Conservation (phyloP, 2,797 vertebrate genomes). For the Melopsittacus undulatus region DNA sequence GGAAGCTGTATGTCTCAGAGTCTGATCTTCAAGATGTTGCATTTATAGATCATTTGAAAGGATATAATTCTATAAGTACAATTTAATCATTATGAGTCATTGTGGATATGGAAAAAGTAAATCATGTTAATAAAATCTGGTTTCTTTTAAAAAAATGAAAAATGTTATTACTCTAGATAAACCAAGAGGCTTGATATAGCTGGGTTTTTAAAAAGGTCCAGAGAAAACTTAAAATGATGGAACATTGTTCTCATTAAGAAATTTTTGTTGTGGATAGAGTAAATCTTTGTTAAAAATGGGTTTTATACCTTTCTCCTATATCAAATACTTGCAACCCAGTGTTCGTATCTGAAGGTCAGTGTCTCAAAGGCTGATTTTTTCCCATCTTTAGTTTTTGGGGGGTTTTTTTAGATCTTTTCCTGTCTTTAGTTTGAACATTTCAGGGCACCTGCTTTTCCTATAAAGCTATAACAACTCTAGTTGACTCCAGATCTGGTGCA, state of each 20-base stretch:
- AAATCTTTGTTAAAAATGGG: background rate
- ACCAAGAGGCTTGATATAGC: background rate
- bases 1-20: background rate
- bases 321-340: background rate
- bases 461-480: background rate
- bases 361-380: background rate
- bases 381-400: background rate
- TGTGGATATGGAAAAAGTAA: conserved; percentile 63
- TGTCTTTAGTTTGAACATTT: background rate
- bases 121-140: conserved; percentile 68
- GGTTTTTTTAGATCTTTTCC: too few species aligned
- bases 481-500: background rate
- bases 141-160: conserved; percentile 63
- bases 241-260: background rate
- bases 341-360: background rate
- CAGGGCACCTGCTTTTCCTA: background rate
- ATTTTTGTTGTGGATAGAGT: background rate
- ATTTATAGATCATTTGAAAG: conserved; percentile 11
- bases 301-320: background rate
- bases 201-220: conserved; percentile 2
- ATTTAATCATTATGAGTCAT: conserved; percentile 66
- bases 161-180: conserved; percentile 46
- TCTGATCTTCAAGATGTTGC: conserved; percentile 6
- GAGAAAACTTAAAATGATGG: conserved; percentile 3
- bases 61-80: conserved; percentile 41